A percentile compares a stretch with the other conserved stretches of the same genome.
phyloP scores from a whole-genome alignment of 2,797 vertebrate genomes.

The Iguana delicatissima region DNA sequence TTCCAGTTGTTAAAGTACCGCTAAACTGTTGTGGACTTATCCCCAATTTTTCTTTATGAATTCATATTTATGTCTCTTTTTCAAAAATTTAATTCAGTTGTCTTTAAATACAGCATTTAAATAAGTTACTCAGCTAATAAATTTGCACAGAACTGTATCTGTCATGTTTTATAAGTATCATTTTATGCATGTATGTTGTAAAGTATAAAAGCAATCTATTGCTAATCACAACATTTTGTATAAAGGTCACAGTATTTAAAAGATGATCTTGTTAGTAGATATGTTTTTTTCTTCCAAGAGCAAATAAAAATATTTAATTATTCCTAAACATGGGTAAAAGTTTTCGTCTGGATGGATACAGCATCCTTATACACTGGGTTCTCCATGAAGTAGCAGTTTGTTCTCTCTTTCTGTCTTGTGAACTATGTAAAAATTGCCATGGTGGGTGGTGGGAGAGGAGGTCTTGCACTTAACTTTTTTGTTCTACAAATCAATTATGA shows the following conservation, averaged over 20 bases:
- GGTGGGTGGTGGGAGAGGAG: no score
- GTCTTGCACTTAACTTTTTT: not conserved
- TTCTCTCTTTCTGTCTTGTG: not conserved
- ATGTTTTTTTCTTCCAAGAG: not conserved
- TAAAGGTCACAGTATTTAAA: not conserved
- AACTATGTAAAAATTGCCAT: no score
- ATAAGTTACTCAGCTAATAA: not conserved
- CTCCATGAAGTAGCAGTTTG: no score
- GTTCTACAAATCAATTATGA: not conserved
- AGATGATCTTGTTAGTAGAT: not conserved
- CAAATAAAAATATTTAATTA: not conserved
- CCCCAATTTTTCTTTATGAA: not conserved
- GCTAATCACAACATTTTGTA: not conserved
- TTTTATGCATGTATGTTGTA: not conserved
- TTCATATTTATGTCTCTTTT: not conserved
- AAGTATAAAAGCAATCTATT: not conserved
- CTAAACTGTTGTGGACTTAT: not conserved
- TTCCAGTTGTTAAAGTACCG: not conserved
- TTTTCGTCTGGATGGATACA: no score
- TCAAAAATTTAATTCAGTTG: not conserved
- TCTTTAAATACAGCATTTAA: not conserved
- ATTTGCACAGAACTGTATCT: not conserved
- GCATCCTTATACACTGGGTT: not conserved
- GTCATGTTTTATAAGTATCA: constrained; percentile 3
- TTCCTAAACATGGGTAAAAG: not conserved